These are phyloP conservation scores for Laticauda laticaudata DNA, from an alignment of 2,113 vertebrate species.

Conservation along the genomic window DNA sequence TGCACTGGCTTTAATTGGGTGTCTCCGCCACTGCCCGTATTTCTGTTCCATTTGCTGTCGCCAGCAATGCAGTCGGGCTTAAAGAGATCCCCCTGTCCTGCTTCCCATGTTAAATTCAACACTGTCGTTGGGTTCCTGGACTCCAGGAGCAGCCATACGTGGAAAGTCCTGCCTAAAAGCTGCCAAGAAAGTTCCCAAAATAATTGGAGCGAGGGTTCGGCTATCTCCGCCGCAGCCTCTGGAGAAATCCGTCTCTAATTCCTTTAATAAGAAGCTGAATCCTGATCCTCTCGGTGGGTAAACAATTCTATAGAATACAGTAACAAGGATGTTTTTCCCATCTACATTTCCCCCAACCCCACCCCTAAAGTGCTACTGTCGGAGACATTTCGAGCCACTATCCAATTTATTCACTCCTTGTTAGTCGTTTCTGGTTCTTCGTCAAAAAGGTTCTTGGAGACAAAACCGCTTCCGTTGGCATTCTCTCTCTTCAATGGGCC, in stretches of 20 bases:
- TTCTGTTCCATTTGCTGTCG: neutral
- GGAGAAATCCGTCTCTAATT: neutral
- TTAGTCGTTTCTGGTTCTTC: slow-evolving; percentile 9
- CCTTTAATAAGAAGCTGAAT: neutral
- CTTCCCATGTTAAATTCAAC: slow-evolving; percentile 11
- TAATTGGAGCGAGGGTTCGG: neutral
- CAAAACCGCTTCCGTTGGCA: slow-evolving; percentile 31
- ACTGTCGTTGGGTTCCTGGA: neutral
- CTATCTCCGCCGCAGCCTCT: neutral
- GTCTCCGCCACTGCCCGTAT: neutral
- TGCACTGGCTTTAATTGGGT: neutral
- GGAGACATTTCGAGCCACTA: neutral
- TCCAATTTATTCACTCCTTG: slow-evolving; percentile 27
- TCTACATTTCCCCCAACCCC: neutral
- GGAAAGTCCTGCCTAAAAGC: neutral
- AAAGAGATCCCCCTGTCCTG: accelerated
- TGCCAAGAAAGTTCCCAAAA: accelerated
- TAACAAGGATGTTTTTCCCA: neutral
- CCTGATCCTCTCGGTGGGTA: neutral
- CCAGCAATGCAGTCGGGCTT: neutral
- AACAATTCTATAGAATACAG: slow-evolving; percentile 3
- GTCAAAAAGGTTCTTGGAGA: slow-evolving; percentile 5
- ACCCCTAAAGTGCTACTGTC: neutral
- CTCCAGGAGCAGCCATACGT: too few relatives aligned
- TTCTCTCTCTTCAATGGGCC: slow-evolving; percentile 34